These are phyloP conservation scores for Coryphaenoides rupestris DNA, from an alignment of 2,113 vertebrate species.

Conservation along the genomic window DNA sequence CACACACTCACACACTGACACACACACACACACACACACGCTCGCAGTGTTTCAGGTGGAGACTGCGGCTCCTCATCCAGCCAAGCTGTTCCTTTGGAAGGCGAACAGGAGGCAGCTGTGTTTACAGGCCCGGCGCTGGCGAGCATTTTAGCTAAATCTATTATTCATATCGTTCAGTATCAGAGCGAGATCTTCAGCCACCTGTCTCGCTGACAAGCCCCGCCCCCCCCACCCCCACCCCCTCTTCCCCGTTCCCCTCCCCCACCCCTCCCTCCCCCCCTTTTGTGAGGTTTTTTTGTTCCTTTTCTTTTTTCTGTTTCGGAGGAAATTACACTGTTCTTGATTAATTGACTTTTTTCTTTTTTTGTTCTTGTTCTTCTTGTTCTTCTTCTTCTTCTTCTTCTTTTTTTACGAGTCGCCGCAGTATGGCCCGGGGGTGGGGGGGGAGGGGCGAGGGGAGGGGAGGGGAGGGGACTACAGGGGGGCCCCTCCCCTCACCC, in stretches of 20 bases:
- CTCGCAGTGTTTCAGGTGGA: conserved; percentile 88
- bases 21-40: too few species aligned
- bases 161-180: conserved; percentile 99
- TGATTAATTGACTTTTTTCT: conserved; percentile 99
- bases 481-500: too few species aligned
- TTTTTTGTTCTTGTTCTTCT: too few species aligned
- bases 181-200: conserved; percentile 99
- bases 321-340: conserved; percentile 98
- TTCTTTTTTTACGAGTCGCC: too few species aligned
- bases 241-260: neutral
- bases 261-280: conserved; percentile 66
- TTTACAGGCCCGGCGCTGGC: conserved; percentile 99
- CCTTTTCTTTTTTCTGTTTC: conserved; percentile 83
- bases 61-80: conserved; percentile 90
- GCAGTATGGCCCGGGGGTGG: too few species aligned
- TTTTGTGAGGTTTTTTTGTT: conserved; percentile 92
- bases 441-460: conserved; percentile 89
- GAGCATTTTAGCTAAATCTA: conserved; percentile 99
- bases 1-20: too few species aligned
- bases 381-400: too few species aligned
- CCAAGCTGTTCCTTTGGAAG: conserved; percentile 99
- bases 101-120: conserved; percentile 99
- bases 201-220: conserved; percentile 99
- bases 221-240: neutral
- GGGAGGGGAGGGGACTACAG: conserved; percentile 38